Evolutionary conservation across 2,888 invertebrate species (phyloP).

Genomic region (Hyppa rectilinea): DNA sequence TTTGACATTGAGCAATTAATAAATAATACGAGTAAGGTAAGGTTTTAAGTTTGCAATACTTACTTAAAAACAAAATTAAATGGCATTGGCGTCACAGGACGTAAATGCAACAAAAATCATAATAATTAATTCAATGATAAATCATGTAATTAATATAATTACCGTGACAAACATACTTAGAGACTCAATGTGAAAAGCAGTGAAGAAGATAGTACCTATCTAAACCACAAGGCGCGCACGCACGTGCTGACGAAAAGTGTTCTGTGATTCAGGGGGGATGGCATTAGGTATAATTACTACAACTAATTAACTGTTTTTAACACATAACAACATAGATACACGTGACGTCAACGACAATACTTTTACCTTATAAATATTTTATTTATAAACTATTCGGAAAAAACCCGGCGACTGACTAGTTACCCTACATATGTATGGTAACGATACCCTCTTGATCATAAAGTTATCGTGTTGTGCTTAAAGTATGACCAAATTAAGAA

Average conservation of each 20-base stretch:
- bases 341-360: conserved; percentile 14
- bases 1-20: no score
- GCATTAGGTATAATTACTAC: neutral
- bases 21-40: no score
- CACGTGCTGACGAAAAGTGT: neutral
- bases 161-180: neutral
- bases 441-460: neutral
- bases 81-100: neutral
- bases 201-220: neutral
- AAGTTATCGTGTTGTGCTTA: neutral
- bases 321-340: neutral
- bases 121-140: no score
- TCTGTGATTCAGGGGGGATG: conserved; percentile 10
- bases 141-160: neutral
- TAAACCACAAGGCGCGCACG: conserved; percentile 12
- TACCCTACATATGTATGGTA: neutral
- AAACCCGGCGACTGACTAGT: neutral
- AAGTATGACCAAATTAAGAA: neutral
- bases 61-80: conserved; percentile 4
- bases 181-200: neutral
- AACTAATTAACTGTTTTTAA: neutral
- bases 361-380: neutral
- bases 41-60: no score
- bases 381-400: neutral
- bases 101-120: neutral